Evolutionary conservation across 2,797 vertebrate genomes (phyloP).

Genomic region (Heteromormyrus szaboi): DNA sequence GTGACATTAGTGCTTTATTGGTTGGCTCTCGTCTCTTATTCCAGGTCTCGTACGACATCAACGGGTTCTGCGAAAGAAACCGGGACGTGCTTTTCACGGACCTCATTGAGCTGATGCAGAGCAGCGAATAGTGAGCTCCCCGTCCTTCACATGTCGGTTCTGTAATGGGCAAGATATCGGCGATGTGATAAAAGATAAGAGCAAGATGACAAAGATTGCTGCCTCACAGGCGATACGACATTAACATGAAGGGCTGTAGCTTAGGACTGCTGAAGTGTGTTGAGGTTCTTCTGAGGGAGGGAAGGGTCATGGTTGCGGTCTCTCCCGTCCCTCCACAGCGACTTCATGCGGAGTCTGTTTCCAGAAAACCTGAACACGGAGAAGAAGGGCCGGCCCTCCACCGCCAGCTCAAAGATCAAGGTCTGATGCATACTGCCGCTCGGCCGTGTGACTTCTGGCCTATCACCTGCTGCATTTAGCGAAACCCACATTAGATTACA

Average conservation of each 20-base stretch:
- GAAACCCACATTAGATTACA: background rate
- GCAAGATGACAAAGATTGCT: background rate
- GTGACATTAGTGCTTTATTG: background rate
- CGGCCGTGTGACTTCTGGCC: background rate
- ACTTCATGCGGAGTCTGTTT: constrained; percentile 82
- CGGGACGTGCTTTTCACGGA: constrained; percentile 89
- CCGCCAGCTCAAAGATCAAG: constrained; percentile 88
- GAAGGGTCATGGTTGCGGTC: background rate
- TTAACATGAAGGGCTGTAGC: background rate
- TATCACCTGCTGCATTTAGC: background rate
- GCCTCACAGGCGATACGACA: background rate
- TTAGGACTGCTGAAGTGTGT: background rate
- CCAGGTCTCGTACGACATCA: constrained; percentile 87
- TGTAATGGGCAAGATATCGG: background rate
- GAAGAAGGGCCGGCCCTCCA: constrained; percentile 86
- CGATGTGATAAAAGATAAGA: background rate
- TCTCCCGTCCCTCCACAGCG: constrained; percentile 50
- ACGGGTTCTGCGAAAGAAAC: constrained; percentile 89
- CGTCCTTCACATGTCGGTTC: background rate
- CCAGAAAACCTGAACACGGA: constrained; percentile 86
- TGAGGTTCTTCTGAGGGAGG: background rate
- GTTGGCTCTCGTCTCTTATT: background rate
- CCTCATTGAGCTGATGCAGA: constrained; percentile 96
- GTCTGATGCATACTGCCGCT: constrained; percentile 43
- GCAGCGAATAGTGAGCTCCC: constrained; percentile 82